Base-by-base conservation (phyloP, 2,888 invertebrate species). In the Morpho helenor region DNA sequence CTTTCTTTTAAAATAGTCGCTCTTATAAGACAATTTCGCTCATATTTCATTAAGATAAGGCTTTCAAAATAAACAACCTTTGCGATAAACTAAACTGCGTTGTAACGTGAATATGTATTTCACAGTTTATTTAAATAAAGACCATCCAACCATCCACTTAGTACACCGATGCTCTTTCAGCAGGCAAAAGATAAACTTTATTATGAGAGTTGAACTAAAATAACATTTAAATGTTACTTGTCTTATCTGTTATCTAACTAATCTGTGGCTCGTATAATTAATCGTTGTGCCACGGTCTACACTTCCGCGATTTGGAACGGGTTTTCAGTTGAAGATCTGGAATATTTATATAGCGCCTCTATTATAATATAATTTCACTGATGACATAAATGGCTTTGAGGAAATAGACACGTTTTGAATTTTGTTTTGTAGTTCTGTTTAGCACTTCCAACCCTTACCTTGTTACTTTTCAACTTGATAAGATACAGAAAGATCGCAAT, bases 291-390 rank as follows among this genome's bases (percentile, higher is more conserved):
- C 70, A 66, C 62, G 65, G 66, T 65, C 53, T 66, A 65, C 70
- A 79, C 83, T 83, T 84, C 83, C 84, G 82, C 68, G 71, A 72
- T 75, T 63, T 52, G 56, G 63, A 77, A 81, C 80, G 65, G 74
- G 82, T 80, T 79, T 68, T 52, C 46, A 56, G 65, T 63, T 69
- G 65, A 67, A 66, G 68, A 68, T 56, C 68, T 68, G 66, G 68
- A 70, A 69, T 61, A 57, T 58, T 59, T 52, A 52, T 54, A 52
- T 52, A 43, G 43, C 46, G 51, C 45, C 51, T 56, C 46, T 56
- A 51, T 51, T 39, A 46, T 46, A 68, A 64, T 62, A 59, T 56
- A 50, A 60, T 49, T 43, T 49, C 49, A 55, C 49, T 44, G 43
- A 55, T 55, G 49, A 55, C 55, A 49, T 55, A 31, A 42, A 48